Evolutionary conservation across 2,797 vertebrate species (phyloP), one percentile per base, ranked within the genome.

Genomic region (Petrocephalus sullivani): DNA sequence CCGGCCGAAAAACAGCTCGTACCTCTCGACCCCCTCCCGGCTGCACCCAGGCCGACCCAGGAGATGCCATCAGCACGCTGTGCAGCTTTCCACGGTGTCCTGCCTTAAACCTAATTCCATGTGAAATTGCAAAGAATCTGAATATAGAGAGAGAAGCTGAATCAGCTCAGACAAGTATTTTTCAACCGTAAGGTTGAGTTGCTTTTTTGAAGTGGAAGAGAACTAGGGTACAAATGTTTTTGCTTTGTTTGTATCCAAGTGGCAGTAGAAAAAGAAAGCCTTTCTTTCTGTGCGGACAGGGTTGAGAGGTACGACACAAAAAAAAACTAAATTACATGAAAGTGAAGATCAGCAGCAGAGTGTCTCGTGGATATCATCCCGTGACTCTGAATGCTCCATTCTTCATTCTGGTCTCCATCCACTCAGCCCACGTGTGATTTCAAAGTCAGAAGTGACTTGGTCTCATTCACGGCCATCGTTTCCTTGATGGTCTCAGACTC

Each of bases 301-400:
- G 85, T 41, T 90, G 92, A 92, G 92, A 94, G 89, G 37, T 92
- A 89, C 92, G 90, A 91, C 46, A 1, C 54, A 89, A 85, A 90
- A 75, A 12, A 86, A 87, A 57, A 67, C 19, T 3, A 46, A 46
- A 46, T 46, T 0, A 9, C 89, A 12, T 41, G 86, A 64, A 84
- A 4, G 51, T 60, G 57, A 87, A 87, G 56, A 51, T 60, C 41
- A 56, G 49, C 64, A 49, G 19, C 33, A 51, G 71, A 23, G 12
- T 64, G 86, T 58, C 78, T 89, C 71, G 57, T 33, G 37, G 33
- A 67, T 57, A 23, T 41, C n/a, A 41, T 41, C 86, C 85, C 87
- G 61, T 21, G 49, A 57, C 86, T 33, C 2, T 61, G 28, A 90
- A 90, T 90, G 57, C 57, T 87, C 16, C 56, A 75, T 81, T 41